Percentiles rank a stretch among this genome's conserved stretches.
phyloP scores from a whole-genome alignment of 2,888 invertebrate genomes.

The Neoitamus cyanurus region DNA sequence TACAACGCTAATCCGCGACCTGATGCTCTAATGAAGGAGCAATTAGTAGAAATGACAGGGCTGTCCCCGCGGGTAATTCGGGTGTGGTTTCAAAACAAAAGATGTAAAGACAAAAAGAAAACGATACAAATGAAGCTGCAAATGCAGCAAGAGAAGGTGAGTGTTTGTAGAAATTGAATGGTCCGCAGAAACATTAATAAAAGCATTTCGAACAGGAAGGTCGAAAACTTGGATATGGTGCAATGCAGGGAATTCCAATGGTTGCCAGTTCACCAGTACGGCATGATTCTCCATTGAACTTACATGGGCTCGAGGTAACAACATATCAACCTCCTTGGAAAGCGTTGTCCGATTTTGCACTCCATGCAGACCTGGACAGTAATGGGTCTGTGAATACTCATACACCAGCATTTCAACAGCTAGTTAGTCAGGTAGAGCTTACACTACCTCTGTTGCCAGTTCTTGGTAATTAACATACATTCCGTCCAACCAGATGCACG shows the following conservation, averaged over 20 bases:
- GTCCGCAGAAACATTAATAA: conserved; percentile 21
- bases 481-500: conserved; percentile 83
- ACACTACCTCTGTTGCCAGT: conserved; percentile 41
- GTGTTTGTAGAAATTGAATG: conserved; percentile 51
- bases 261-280: conserved; percentile 94
- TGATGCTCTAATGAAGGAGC: conserved; percentile 99
- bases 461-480: conserved; percentile 12
- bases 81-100: conserved; percentile 99
- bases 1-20: conserved; percentile 98
- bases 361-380: conserved; percentile 90
- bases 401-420: conserved; percentile 93
- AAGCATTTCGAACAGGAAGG: conserved; percentile 81
- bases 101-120: conserved; percentile 98
- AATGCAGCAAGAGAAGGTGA: conserved; percentile 97
- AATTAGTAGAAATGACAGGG: conserved; percentile 98
- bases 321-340: conserved; percentile 99
- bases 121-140: conserved; percentile 97
- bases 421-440: conserved; percentile 87
- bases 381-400: conserved; percentile 81
- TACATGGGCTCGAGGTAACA: conserved; percentile 86
- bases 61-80: conserved; percentile 97
- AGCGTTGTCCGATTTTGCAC: conserved; percentile 93
- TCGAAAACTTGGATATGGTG: conserved; percentile 91
- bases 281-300: conserved; percentile 87
- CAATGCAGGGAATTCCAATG: conserved; percentile 97